Evolutionary conservation across 2,797 vertebrate genomes (phyloP), one percentile per base, ranked within the genome.

Genomic region (Paratrypauchen microcephalus): DNA sequence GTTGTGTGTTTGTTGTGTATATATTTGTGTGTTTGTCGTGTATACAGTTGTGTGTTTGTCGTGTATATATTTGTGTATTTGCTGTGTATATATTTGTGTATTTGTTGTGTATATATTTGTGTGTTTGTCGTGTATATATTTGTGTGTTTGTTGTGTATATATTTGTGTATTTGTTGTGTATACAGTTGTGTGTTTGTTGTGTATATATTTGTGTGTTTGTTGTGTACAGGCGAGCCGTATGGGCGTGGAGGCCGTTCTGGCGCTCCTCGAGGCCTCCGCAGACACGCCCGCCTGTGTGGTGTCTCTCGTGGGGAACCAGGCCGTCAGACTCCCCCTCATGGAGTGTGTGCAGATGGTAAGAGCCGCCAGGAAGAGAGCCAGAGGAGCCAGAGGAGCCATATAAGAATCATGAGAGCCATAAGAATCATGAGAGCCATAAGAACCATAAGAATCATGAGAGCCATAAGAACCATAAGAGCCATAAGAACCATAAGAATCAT

Each of bases 201-300:
- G 23, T 56, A 12, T 7, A n/a, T 7, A 19, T n/a, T 7, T 30
- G 24, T 58, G 13, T 58, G 15, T 58, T 4, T 58, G 21, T 30
- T 32, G 28, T 36, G 58, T 9, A 0, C 86, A 99, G 97, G 97
- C 95, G 8, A 99, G 97, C 70, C 96, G 97, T 45, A 97, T 99
- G 97, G 97, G 97, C 0, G 97, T 98, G 81, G 97, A 99, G 87
- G 97, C 97, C 0, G 97, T 98, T 23, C 84, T 99, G 26, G 97
- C 97, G 0, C 90, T 99, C 68, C 75, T 99, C 63, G 96, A 98
- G 86, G 96, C 94, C 21, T 95, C 95, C 0, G 88, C 95, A 2
- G 93, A 89, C 86, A 98, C 95, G 0, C 95, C 97, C 0, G 97
- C 97, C 64, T 99, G 96, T 5, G 97, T 99, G 0, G 97, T 99